phyloP scores from a whole-genome alignment of 2,888 invertebrate genomes.

The Catonia carolina region DNA sequence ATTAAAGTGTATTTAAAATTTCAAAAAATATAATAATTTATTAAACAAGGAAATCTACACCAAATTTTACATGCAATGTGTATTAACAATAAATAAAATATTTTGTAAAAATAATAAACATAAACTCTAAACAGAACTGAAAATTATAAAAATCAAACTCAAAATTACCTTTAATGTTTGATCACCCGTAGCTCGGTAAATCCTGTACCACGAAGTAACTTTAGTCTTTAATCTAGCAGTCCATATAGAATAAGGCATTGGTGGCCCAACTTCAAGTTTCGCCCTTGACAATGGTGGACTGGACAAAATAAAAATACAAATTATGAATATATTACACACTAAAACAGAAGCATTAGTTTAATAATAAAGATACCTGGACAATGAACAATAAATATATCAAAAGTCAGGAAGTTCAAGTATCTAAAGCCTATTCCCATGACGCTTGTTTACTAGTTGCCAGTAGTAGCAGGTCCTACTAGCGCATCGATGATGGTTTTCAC shows the following conservation, averaged over 20 bases:
- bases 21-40: too few species aligned
- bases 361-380: background rate
- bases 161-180: slow-evolving; percentile 39
- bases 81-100: too few species aligned
- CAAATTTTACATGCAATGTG: too few species aligned
- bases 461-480: too few species aligned
- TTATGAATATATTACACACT: background rate
- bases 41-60: too few species aligned
- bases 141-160: slow-evolving; percentile 1
- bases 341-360: background rate
- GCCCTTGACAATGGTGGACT: slow-evolving; percentile 41
- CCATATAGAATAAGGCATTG: slow-evolving; percentile 54
- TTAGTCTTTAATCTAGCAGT: slow-evolving; percentile 46
- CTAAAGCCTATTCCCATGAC: too few species aligned
- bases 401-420: background rate
- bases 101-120: background rate
- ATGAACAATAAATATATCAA: background rate
- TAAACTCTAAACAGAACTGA: background rate
- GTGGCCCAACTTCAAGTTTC: slow-evolving; percentile 44
- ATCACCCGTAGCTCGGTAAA: slow-evolving; percentile 42
- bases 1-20: too few species aligned
- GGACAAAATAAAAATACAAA: slow-evolving; percentile 24
- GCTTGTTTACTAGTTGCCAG: too few species aligned
- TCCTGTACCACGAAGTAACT: slow-evolving; percentile 48
- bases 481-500: too few species aligned